These are phyloP conservation scores for Macroteleia sp. DNA, from an alignment of 2,888 invertebrate genomes.

Conservation along the genomic window DNA sequence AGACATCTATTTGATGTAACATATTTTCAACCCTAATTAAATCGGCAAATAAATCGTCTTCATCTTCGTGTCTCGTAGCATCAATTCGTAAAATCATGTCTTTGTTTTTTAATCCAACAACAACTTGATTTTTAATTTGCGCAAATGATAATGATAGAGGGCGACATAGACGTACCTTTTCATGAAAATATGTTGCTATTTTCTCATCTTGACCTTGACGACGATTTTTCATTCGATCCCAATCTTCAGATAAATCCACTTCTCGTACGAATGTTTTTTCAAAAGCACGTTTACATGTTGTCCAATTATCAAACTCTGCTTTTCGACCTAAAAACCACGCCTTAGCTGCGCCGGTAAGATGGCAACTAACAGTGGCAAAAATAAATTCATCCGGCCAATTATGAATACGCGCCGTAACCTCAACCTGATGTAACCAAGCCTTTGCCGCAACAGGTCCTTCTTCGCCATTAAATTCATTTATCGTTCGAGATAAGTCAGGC, in stretches of 20 bases:
- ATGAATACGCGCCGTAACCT: background rate
- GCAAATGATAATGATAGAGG: constrained; percentile 5
- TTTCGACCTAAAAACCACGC: constrained; percentile 3
- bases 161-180: background rate
- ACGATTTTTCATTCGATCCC: background rate
- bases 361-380: background rate
- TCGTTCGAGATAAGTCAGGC: background rate
- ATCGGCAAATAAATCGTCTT: constrained; percentile 23
- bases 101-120: constrained; percentile 3
- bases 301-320: background rate
- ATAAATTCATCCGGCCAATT: background rate
- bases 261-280: background rate
- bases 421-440: background rate
- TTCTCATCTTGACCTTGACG: background rate
- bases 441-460: background rate
- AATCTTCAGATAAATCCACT: background rate
- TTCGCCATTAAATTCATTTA: background rate
- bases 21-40: constrained; percentile 4
- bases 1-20: background rate
- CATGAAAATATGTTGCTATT: background rate
- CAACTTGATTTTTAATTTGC: constrained; percentile 11
- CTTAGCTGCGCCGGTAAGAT: constrained; percentile 1
- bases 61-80: constrained; percentile 7
- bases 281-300: background rate
- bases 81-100: constrained; percentile 11